Evolutionary conservation across 2,113 vertebrate species (phyloP).

Genomic region (Corythaeola cristata): DNA sequence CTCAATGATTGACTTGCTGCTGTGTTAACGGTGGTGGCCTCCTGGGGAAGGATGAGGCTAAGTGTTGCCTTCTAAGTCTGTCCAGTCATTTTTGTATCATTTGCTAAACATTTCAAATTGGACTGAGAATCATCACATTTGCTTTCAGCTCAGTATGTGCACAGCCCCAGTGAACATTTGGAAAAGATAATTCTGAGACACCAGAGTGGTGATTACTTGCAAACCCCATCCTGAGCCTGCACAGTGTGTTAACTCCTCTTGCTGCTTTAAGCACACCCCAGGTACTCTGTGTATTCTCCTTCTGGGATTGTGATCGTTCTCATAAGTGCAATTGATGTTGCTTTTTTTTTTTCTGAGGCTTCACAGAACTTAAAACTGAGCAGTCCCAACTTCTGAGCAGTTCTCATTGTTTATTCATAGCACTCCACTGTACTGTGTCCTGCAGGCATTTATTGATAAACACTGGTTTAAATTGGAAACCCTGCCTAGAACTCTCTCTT

Average conservation of each 20-base stretch:
- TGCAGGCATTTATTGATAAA: slow-evolving; percentile 60
- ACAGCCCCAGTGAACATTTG: slow-evolving; percentile 32
- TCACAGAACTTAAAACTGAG: slow-evolving; percentile 22
- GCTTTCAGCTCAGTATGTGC: slow-evolving; percentile 45
- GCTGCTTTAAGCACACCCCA: slow-evolving; percentile 22
- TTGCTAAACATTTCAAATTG: slow-evolving; percentile 1
- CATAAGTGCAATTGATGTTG: neutral
- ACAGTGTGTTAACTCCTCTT: neutral
- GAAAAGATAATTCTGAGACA: slow-evolving; percentile 28
- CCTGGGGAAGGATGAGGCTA: neutral
- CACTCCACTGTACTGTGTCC: neutral
- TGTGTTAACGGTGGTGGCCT: neutral
- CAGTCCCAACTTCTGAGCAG: slow-evolving; percentile 7
- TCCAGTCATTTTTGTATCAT: slow-evolving; percentile 11
- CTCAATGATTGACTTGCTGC: neutral
- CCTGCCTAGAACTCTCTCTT: neutral
- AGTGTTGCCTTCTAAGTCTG: slow-evolving; percentile 29
- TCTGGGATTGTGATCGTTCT: neutral
- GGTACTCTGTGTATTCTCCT: slow-evolving; percentile 7
- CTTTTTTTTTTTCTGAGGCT: neutral
- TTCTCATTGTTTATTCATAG: slow-evolving; percentile 38
- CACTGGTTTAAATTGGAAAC: slow-evolving; percentile 34
- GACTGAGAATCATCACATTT: slow-evolving; percentile 31
- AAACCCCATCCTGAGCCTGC: neutral
- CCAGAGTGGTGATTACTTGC: slow-evolving; percentile 23